phyloP scores from a whole-genome alignment of 1,140 invertebrate species.

The Vanessa tameamea region DNA sequence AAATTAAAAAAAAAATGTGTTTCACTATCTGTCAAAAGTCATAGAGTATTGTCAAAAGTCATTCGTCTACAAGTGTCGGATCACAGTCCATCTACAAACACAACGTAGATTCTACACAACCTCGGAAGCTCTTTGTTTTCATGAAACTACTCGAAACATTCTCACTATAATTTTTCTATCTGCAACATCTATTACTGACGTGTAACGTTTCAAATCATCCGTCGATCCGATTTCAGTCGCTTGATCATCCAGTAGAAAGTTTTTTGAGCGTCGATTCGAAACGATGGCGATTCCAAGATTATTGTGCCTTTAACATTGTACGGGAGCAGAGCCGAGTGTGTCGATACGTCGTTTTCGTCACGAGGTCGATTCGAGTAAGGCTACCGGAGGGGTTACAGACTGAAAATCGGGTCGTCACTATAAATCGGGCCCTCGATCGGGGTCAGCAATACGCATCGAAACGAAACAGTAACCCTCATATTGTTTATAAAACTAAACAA shows the following conservation, averaged over 20 bases:
- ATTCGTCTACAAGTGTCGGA: conserved; percentile 49
- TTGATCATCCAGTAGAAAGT: background rate
- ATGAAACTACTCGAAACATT: conserved; percentile 26
- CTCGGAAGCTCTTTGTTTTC: conserved; percentile 63
- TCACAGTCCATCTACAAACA: conserved; percentile 54
- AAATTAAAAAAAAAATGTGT: conserved; percentile 52
- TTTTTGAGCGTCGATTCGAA: conserved; percentile 30
- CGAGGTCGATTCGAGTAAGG: conserved; percentile 6
- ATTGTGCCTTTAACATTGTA: conserved; percentile 36
- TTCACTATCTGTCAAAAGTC: conserved; percentile 66
- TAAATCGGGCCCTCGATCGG: background rate
- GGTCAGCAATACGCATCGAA: background rate
- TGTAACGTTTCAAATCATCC: background rate
- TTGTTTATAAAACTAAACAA: conserved; percentile 19
- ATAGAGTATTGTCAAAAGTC: conserved; percentile 74
- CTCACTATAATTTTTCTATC: conserved; percentile 21
- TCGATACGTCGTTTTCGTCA: conserved; percentile 25
- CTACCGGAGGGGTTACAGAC: conserved; percentile 9
- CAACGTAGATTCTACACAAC: conserved; percentile 67
- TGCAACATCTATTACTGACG: conserved; percentile 16
- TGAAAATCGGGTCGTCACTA: background rate
- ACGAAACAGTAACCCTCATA: background rate
- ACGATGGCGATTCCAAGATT: conserved; percentile 1
- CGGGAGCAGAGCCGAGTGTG: conserved; percentile 32
- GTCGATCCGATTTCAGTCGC: conserved; percentile 5